Percentiles rank a stretch among this genome's conserved stretches.
Evolutionary conservation across 2,888 invertebrate species (phyloP).

Genomic region (Meliscaeva auricollis): DNA sequence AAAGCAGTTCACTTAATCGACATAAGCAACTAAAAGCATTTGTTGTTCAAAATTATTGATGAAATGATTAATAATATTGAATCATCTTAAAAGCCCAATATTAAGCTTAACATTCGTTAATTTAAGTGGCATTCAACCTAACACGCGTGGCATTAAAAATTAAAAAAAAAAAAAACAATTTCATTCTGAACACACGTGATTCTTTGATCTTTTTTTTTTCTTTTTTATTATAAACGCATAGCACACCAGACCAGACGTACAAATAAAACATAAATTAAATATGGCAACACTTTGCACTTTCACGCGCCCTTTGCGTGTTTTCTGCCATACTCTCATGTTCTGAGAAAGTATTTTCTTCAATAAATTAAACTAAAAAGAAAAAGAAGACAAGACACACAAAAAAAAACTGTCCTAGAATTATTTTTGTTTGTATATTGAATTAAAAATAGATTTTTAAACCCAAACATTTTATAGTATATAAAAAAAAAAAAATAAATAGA

Average conservation of each 20-base stretch:
- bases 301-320: constrained; percentile 54
- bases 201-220: neutral
- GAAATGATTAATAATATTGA: neutral
- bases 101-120: neutral
- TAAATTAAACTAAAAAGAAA: neutral
- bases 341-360: constrained; percentile 21
- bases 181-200: constrained; percentile 1
- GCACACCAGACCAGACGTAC: neutral
- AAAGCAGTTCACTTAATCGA: too few relatives aligned
- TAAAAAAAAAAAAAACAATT: neutral
- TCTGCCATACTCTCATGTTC: neutral
- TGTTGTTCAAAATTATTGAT: neutral
- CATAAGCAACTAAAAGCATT: too few relatives aligned
- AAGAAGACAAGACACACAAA: too few relatives aligned
- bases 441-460: constrained; percentile 25
- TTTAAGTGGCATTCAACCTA: neutral
- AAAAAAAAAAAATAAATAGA: neutral
- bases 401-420: constrained; percentile 39
- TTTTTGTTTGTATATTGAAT: constrained; percentile 8
- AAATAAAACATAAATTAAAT: constrained; percentile 14
- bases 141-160: neutral
- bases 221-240: neutral
- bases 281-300: constrained; percentile 32
- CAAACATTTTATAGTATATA: constrained; percentile 9
- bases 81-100: neutral